Percentiles rank a stretch among this genome's conserved stretches.
phyloP scores from a whole-genome alignment of 2,797 vertebrate genomes.

The Poliocrania exsul region DNA sequence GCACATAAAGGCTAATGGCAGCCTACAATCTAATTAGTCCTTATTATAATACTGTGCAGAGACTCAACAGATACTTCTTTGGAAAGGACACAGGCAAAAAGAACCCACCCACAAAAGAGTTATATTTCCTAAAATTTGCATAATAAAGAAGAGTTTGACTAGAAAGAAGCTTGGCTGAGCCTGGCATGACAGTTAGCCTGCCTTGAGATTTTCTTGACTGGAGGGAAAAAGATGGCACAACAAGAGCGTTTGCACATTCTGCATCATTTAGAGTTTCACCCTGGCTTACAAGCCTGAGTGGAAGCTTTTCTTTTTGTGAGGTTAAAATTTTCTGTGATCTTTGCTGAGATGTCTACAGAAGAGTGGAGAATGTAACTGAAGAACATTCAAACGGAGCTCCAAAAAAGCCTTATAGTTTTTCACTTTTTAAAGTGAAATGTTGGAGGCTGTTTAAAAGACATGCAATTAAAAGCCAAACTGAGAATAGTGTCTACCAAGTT shows the following conservation, averaged over 20 bases:
- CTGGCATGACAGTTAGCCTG: background rate
- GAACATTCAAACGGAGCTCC: background rate
- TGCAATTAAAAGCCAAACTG: background rate
- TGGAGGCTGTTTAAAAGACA: background rate
- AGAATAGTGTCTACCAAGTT: background rate
- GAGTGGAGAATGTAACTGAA: background rate
- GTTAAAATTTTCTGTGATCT: background rate
- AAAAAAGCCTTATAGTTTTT: background rate
- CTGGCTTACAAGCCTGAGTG: background rate
- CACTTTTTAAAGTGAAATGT: background rate
- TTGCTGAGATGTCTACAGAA: background rate
- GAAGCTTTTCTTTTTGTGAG: background rate
- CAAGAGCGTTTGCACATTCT: background rate
- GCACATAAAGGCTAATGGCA: background rate
- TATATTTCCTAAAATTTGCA: background rate
- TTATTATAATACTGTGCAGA: background rate
- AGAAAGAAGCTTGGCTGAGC: background rate
- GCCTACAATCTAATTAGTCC: background rate
- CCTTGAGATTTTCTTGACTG: background rate
- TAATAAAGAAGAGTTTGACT: background rate
- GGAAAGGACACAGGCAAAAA: background rate
- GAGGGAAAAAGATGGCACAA: background rate
- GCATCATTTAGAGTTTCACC: background rate
- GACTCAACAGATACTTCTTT: background rate
- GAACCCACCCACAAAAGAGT: background rate